Base-by-base conservation (phyloP, 1,140 invertebrate species). In the Caenorhabditis inopinata region DNA sequence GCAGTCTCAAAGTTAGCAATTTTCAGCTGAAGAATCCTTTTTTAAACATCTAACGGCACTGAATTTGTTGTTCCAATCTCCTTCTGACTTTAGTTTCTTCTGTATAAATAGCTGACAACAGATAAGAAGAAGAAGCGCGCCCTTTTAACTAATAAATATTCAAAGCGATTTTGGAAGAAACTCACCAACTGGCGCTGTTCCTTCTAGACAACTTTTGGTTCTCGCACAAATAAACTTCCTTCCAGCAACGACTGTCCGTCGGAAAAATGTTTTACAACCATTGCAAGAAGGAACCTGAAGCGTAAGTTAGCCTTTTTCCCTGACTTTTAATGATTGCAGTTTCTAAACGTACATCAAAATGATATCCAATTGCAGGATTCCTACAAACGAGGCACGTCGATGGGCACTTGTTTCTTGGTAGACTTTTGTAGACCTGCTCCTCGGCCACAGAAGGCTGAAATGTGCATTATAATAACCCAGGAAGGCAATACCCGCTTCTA, bases 261-360 rank as follows among this genome's bases (percentile, higher is more conserved):
- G 58, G 58, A 68, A 68, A 42, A 68, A 68, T 14, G 58, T 68
- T 38, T 68, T 68, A n/a, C 58, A 68, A 1, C 58, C 58, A 68
- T 68, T 68, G n/a, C 58, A 68, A 2, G 58, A 68, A 5, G 58
- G 58, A 11, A 68, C 58, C 58, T 68, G 32, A 38, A 68, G 38
- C 9, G 1, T 1, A 14, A 11, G 11, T n/a, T 23, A 21, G 0
- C 18, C 12, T 2, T 32, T 3, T 32, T 32, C 18, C 4, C 27
- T 58, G 27, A 9, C 3, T 1, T 32, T n/a, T 14, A n/a, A n/a
- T n/a, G n/a, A n/a, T n/a, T n/a, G n/a, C n/a, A n/a, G 5, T 0
- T 14, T 18, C 4, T 38, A 32, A 32, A 12, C 58, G 1, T 21
- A 68, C 58, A 42, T 68, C 58, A 42, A 38, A 68, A 21, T 68